Conservation (phyloP, 2,113 vertebrate species). For the Cichladusa arquata region DNA sequence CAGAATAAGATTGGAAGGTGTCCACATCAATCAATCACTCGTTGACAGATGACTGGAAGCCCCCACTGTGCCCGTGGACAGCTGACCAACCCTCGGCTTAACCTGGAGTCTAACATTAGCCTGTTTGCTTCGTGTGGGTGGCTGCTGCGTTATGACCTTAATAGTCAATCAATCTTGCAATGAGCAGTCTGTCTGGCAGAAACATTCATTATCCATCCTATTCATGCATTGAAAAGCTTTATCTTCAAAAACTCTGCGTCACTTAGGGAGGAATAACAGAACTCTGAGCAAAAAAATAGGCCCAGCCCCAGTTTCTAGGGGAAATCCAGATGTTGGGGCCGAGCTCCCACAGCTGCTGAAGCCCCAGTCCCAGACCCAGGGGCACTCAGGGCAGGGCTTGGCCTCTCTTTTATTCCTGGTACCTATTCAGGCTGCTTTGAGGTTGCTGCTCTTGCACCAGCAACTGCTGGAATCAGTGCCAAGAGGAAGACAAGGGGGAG, state of each 20-base stretch:
- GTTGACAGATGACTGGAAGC: slow-evolving; percentile 88
- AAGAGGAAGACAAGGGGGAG: slow-evolving; percentile 48
- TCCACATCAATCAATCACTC: slow-evolving; percentile 92
- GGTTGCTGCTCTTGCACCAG: not conserved
- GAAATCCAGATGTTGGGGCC: rapidly evolving
- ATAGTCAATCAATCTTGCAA: slow-evolving; percentile 82
- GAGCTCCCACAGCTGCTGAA: not conserved
- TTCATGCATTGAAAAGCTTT: slow-evolving; percentile 55
- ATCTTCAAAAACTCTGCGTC: slow-evolving; percentile 21
- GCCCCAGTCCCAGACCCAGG: rapidly evolving
- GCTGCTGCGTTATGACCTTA: slow-evolving; percentile 80
- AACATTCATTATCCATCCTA: slow-evolving; percentile 77
- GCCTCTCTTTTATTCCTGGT: not conserved
- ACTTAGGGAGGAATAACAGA: slow-evolving; percentile 40
- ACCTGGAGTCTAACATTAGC: slow-evolving; percentile 59
- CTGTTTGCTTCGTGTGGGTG: slow-evolving; percentile 65
- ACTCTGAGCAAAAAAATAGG: not conserved
- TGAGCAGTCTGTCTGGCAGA: slow-evolving; percentile 70
- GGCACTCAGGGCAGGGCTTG: not conserved
- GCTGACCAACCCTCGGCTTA: slow-evolving; percentile 82
- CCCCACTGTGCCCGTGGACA: slow-evolving; percentile 79
- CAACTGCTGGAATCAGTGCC: slow-evolving; percentile 14
- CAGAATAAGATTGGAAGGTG: slow-evolving; percentile 78
- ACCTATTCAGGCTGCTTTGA: not conserved
- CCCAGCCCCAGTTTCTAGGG: not conserved